phyloP scores from a whole-genome alignment of 2,888 invertebrate species.

The Yponomeuta plumbellus region DNA sequence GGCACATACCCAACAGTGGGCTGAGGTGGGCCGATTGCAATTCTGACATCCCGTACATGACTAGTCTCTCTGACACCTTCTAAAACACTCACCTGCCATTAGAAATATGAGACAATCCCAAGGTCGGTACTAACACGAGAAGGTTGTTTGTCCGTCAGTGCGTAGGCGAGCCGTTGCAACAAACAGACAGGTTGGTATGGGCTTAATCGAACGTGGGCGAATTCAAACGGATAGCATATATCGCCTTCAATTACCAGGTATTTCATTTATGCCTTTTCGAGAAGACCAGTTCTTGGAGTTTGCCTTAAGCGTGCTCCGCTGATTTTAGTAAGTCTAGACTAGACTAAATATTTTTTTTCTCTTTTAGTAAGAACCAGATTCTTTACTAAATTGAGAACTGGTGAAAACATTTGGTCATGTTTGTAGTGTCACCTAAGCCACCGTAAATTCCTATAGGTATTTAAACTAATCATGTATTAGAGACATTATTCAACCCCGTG shows the following conservation, averaged over 20 bases:
- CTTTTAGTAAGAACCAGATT: slow-evolving; percentile 4
- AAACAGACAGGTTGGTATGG: slow-evolving; percentile 21
- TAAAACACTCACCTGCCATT: too few species aligned
- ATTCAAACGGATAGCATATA: slow-evolving; percentile 11
- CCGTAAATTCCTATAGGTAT: too few species aligned
- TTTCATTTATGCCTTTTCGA: slow-evolving; percentile 35
- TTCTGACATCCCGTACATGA: too few species aligned
- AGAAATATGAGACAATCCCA: neutral
- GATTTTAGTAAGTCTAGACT: neutral
- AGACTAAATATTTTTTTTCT: neutral
- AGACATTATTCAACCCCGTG: too few species aligned
- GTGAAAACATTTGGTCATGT: neutral
- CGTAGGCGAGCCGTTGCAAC: slow-evolving; percentile 22
- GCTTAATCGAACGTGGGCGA: slow-evolving; percentile 9
- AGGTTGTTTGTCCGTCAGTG: slow-evolving; percentile 16
- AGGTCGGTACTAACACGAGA: neutral
- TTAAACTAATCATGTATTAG: too few species aligned
- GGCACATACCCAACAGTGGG: too few species aligned
- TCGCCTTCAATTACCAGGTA: slow-evolving; percentile 31
- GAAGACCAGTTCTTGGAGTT: slow-evolving; percentile 8
- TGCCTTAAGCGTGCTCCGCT: neutral
- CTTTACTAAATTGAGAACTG: neutral
- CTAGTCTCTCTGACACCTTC: too few species aligned
- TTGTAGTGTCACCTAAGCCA: too few species aligned
- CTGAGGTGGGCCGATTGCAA: too few species aligned